A percentile compares a stretch with the other conserved stretches of the same genome.
phyloP scores from a whole-genome alignment of 1,140 invertebrate species.

The Leguminivora glycinivorella region DNA sequence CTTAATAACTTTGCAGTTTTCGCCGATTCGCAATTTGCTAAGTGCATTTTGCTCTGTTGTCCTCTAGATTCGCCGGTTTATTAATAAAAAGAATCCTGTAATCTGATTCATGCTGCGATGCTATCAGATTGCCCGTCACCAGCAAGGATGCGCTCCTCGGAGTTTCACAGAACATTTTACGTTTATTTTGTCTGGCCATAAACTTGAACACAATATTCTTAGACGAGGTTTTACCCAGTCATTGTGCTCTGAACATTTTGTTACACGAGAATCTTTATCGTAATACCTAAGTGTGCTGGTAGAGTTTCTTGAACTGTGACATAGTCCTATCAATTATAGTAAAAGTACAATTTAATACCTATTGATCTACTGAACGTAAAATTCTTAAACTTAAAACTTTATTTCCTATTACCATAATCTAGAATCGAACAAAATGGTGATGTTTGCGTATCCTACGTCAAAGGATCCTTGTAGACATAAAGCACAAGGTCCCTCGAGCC shows the following conservation, averaged over 20 bases:
- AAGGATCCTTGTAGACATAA: too few species aligned
- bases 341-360: too few species aligned
- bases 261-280: neutral
- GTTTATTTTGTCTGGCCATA: neutral
- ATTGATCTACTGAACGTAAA: too few species aligned
- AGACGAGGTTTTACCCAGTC: neutral
- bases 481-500: too few species aligned
- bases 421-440: too few species aligned
- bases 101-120: slow-evolving; percentile 13
- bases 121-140: slow-evolving; percentile 1
- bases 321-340: too few species aligned
- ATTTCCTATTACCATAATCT: too few species aligned
- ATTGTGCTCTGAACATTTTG: neutral
- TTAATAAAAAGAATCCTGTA: neutral
- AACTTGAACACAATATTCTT: neutral
- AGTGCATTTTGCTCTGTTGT: neutral
- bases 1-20: neutral
- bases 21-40: neutral
- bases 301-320: too few species aligned
- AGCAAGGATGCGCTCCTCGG: slow-evolving; percentile 2
- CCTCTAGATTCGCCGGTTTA: neutral
- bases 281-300: neutral
- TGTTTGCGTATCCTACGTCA: too few species aligned
- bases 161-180: neutral
- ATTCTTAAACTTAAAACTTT: too few species aligned